Base-by-base conservation (phyloP, 2,888 invertebrate species). In the Ornithoptera priamus region DNA sequence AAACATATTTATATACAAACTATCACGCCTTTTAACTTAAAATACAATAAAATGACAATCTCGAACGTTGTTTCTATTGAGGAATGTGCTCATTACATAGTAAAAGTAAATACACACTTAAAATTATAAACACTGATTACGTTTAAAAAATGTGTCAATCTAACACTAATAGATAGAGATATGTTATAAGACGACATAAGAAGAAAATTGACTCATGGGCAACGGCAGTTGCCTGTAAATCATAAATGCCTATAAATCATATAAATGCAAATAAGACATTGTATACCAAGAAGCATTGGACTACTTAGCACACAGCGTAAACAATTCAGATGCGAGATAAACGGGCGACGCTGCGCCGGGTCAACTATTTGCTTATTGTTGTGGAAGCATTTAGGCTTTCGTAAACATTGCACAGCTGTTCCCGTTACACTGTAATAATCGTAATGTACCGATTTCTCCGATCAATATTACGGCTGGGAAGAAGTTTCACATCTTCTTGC, bases 341-440 rank as follows among this genome's bases (percentile, higher is more conserved):
- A 62, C 62, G 65, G 39, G 62, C 62, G 58, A 53, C 62, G 58
- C 22, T 69, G 50, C 22, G 50, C 58, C 62, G 58, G 65, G 65
- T 66, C 65, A 61, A 69, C 66, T 66, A 69, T 66, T 66, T 58
- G 62, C 57, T 62, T 69, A 66, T 62, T 39, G 69, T 58, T 56
- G 56, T 53, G 50, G 61, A 62, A 58, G 62, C 36, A 42, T 57
- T 61, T 65, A 58, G 56, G 57, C 65, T 42, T 65, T n/a, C 22
- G 62, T 61, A 56, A 62, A 65, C 61, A 60, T 39, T 56, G 50
- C 64, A 24, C 68, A 69, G 64, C 64, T 69, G 64, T 39, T 60
- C 53, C 30, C 64, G 22, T 50, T 69, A 50, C 59, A 63, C 60
- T 56, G 60, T 39, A 59, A 64, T 68, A 59, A 64, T 68, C 50